Evolutionary conservation across 2,113 vertebrate species (phyloP).

Genomic region (Hoplias malabaricus): DNA sequence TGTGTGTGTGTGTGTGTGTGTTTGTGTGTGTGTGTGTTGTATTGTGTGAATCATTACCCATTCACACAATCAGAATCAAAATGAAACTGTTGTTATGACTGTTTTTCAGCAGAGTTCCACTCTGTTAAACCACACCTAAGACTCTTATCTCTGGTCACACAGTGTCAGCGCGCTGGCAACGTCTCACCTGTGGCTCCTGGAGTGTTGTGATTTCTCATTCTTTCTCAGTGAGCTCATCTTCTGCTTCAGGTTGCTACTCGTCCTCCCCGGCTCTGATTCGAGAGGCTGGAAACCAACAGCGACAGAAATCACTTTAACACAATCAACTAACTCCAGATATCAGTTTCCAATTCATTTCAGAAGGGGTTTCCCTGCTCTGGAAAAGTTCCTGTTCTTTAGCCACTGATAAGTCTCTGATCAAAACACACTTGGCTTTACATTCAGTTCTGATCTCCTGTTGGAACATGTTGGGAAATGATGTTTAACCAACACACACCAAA

Average conservation of each 20-base stretch:
- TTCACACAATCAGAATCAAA: too few relatives aligned
- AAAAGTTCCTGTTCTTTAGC: too few relatives aligned
- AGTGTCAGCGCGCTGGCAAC: constrained; percentile 32
- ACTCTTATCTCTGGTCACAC: not conserved
- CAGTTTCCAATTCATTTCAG: too few relatives aligned
- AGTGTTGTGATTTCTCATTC: not conserved
- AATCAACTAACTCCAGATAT: too few relatives aligned
- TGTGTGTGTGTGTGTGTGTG: too few relatives aligned
- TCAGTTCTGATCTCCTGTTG: not conserved
- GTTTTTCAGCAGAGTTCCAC: too few relatives aligned
- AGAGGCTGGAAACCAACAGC: constrained; percentile 12
- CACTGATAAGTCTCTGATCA: too few relatives aligned
- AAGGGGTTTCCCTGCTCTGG: too few relatives aligned
- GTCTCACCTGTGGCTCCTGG: constrained; percentile 55
- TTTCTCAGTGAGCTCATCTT: constrained; percentile 52
- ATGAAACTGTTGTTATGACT: too few relatives aligned
- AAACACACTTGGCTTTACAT: not conserved
- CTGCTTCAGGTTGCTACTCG: constrained; percentile 51
- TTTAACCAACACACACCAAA: constrained; percentile 13
- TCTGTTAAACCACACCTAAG: too few relatives aligned
- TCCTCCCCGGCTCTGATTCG: constrained; percentile 14
- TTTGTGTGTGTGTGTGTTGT: too few relatives aligned
- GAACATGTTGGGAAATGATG: not conserved
- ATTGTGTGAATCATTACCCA: too few relatives aligned
- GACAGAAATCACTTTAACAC: constrained; percentile 38